Base-by-base conservation (phyloP, 92 coral and sea anemone species). In the Bergia sp. region DNA sequence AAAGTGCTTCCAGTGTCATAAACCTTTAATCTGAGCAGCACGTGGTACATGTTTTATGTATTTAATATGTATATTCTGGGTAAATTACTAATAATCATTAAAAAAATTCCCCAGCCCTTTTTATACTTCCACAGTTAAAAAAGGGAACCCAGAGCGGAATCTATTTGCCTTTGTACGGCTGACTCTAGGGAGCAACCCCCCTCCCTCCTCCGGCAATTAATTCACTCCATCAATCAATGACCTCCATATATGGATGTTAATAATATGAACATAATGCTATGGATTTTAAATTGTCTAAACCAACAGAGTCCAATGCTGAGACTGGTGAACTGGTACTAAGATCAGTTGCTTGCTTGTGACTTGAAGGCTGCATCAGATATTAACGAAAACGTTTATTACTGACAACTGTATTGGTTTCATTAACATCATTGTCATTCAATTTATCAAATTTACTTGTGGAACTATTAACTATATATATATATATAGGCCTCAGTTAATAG, bases 311-410 rank as follows among this genome's bases (percentile, higher is more conserved):
- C 78, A 74, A 37, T 74, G 78, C 21, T 74, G 78, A 38, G 78
- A 74, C 78, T 36, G 78, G 21, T 74, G 78, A 74, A 74, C 5
- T 74, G 78, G 78, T 13, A 38, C 78, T 36, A 74, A 20, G 21
- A 74, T 74, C 78, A 74, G 5, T 38, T 7, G 15, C 78, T 74
- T 74, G 47, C 78, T 74, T 74, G 78, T 74, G 78, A 74, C 78
- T 36, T 15, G 42, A 74, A 74, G 21, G 78, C 78, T 74, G 78
- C 42, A 74, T 74, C 78, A 74, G 78, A 74, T 39, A 23, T 74
- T 38, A 13, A 74, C 37, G 37, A n/a, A 67, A 67, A 8, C 3
- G 73, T 50, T 50, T 0, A 50, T 11, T 67, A 67, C 73, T 67
- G 73, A 45, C 50, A 45, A 7, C 7, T 2, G 11, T 29, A 67